phyloP scores from a whole-genome alignment of 2,113 vertebrate species.

The Oncorhynchus keta region DNA sequence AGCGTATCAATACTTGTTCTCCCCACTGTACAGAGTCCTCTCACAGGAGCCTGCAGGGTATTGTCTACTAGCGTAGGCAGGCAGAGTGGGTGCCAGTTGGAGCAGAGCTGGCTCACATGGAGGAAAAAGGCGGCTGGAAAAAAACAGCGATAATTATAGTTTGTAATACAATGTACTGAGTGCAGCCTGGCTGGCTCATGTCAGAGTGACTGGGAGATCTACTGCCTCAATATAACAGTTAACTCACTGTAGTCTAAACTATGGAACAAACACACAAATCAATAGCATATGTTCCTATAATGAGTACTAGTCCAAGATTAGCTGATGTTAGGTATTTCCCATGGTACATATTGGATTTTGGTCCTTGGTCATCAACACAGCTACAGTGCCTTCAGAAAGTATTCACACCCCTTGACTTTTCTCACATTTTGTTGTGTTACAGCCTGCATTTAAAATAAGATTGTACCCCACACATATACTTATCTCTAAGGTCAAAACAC shows the following conservation, averaged over 20 bases:
- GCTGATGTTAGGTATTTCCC: conserved; percentile 58
- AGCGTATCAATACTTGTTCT: no score
- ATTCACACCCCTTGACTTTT: no score
- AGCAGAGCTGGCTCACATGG: conserved; percentile 1
- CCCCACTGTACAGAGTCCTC: neutral
- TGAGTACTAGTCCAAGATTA: conserved; percentile 50
- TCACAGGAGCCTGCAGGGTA: neutral
- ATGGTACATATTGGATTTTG: conserved; percentile 16
- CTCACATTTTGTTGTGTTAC: no score
- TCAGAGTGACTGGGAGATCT: neutral
- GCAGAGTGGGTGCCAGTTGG: conserved; percentile 2
- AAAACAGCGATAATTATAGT: conserved; percentile 31
- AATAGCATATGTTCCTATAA: conserved; percentile 61
- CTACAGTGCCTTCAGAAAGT: neutral
- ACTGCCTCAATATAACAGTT: conserved; percentile 8
- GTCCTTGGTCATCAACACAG: neutral
- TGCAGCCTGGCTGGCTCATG: conserved; percentile 20
- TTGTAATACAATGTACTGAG: conserved; percentile 17
- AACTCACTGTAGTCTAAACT: conserved; percentile 5
- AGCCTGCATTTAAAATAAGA: no score
- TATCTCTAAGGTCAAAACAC: no score
- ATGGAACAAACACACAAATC: conserved; percentile 28
- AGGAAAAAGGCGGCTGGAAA: conserved; percentile 14
- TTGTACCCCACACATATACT: no score
- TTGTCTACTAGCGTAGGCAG: neutral